Evolutionary conservation across 2,888 invertebrate genomes (phyloP).

Genomic region (Luffia ferchaultella): DNA sequence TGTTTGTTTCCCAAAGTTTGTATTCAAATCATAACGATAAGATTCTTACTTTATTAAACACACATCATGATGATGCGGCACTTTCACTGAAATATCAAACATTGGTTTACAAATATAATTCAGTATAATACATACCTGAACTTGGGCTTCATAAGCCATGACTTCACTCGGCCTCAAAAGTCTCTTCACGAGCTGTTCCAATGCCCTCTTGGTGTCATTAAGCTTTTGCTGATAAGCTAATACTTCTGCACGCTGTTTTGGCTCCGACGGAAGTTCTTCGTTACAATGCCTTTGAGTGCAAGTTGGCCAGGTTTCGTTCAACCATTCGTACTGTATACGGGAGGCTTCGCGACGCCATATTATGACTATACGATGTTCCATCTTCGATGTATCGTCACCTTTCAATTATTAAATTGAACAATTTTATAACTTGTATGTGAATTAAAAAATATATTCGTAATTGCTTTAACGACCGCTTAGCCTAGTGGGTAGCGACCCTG

Average conservation of each 20-base stretch:
- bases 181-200: conserved; percentile 76
- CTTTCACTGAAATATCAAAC: no score
- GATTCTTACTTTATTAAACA: no score
- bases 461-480: no score
- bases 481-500: no score
- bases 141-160: conserved; percentile 79
- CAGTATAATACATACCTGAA: conserved; percentile 61
- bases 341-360: conserved; percentile 89
- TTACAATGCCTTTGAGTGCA: conserved; percentile 56
- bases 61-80: no score
- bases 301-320: conserved; percentile 74
- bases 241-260: conserved; percentile 37
- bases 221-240: conserved; percentile 45
- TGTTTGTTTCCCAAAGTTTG: no score
- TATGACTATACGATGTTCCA: conserved; percentile 82
- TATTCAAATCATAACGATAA: no score
- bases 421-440: background rate
- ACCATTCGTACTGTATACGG: conserved; percentile 92
- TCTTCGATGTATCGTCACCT: conserved; percentile 50
- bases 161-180: conserved; percentile 77
- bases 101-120: no score
- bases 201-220: conserved; percentile 76
- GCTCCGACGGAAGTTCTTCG: conserved; percentile 25
- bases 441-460: background rate
- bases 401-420: conserved; percentile 20